Percentiles rank a stretch among this genome's conserved stretches.
These are phyloP conservation scores for Bugulina stolonifera DNA, from an alignment of 2,888 invertebrate genomes.

Conservation along the genomic window DNA sequence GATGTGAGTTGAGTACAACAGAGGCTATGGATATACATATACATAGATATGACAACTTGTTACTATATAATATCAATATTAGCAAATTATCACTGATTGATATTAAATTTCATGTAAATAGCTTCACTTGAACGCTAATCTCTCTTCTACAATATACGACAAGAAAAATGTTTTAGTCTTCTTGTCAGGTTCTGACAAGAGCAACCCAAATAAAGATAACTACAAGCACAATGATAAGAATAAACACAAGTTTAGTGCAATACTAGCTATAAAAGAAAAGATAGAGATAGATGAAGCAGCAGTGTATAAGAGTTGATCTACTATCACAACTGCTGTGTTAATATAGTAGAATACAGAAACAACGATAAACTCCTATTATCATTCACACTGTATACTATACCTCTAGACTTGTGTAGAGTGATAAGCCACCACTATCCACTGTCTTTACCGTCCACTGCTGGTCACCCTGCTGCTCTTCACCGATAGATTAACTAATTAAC, in stretches of 20 bases:
- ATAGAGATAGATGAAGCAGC: neutral
- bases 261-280: neutral
- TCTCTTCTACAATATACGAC: neutral
- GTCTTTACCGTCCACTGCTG: no score
- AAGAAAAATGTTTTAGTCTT: neutral
- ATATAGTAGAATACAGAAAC: neutral
- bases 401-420: neutral
- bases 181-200: conserved; percentile 5
- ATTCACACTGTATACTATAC: neutral
- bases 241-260: neutral
- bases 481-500: no score
- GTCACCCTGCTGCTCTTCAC: no score
- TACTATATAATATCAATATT: no score
- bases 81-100: neutral
- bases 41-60: no score
- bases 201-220: conserved; percentile 26
- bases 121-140: neutral
- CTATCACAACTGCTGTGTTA: neutral
- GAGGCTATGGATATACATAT: no score
- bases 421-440: no score
- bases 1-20: no score
- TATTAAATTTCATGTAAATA: neutral
- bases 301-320: neutral
- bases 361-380: neutral
- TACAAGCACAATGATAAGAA: conserved; percentile 5